Conservation (phyloP, 2,797 vertebrate genomes). For the Lagocephalus sceleratus region DNA sequence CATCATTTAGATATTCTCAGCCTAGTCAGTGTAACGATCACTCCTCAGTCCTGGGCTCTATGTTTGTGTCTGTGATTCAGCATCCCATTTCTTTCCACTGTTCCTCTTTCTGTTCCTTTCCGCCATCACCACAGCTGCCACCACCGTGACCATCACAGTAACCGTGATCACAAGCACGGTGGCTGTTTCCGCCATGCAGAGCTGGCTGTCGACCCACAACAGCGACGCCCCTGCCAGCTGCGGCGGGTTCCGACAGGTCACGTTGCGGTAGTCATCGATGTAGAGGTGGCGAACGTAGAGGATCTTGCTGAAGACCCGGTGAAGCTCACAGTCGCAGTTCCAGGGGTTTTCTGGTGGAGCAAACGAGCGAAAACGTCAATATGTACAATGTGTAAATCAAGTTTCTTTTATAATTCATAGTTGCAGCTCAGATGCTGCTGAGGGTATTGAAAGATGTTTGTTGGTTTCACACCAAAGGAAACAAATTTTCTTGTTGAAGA, state of each 20-base stretch:
- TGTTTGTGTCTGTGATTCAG: slow-evolving; percentile 60
- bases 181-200: slow-evolving; percentile 76
- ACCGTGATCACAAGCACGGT: slow-evolving; percentile 72
- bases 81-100: slow-evolving; percentile 65
- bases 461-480: too few relatives aligned
- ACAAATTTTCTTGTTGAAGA: too few relatives aligned
- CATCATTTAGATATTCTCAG: too few relatives aligned
- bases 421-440: too few relatives aligned
- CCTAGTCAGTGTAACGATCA: too few relatives aligned
- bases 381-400: too few relatives aligned
- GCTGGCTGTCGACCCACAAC: slow-evolving; percentile 70
- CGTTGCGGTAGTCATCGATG: slow-evolving; percentile 73
- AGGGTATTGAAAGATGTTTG: too few relatives aligned
- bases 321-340: slow-evolving; percentile 78
- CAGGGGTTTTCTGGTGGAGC: slow-evolving; percentile 64
- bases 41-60: slow-evolving; percentile 26
- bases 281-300: slow-evolving; percentile 72
- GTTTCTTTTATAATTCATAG: too few relatives aligned
- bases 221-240: slow-evolving; percentile 65
- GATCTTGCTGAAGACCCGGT: slow-evolving; percentile 77
- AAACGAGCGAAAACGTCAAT: not conserved
- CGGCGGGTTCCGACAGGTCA: slow-evolving; percentile 68
- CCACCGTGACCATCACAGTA: slow-evolving; percentile 73
- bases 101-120: slow-evolving; percentile 74
- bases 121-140: slow-evolving; percentile 74